A percentile compares a stretch with the other conserved stretches of the same genome.
Conservation (phyloP, 92 coral and sea anemone species). For the Plumapathes pennacea region DNA sequence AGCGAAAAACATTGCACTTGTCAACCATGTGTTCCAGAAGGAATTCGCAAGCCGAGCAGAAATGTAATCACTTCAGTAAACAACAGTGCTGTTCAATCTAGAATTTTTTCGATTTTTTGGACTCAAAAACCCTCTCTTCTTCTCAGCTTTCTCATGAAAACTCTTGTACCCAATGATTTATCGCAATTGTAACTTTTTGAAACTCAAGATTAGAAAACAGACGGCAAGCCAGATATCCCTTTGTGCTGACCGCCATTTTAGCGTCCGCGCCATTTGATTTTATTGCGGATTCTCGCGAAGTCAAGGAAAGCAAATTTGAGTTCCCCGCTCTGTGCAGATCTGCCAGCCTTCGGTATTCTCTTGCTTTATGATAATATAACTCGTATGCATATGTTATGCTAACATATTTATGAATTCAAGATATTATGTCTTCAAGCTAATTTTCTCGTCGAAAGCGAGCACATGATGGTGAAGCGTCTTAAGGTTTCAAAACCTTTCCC, state of each 20-base stretch:
- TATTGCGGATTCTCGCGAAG: not conserved
- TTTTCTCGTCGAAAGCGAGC: conserved; percentile 24
- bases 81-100: too few species aligned
- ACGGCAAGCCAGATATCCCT: conserved; percentile 13
- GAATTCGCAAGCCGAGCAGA: too few species aligned
- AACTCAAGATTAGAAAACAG: not conserved
- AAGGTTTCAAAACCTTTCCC: too few species aligned
- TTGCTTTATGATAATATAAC: conserved; percentile 82
- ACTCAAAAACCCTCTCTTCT: too few species aligned
- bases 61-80: too few species aligned
- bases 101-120: too few species aligned
- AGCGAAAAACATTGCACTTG: too few species aligned
- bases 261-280: not conserved
- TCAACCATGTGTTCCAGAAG: too few species aligned
- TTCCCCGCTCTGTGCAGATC: too few species aligned
- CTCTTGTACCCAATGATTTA: too few species aligned
- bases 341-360: conserved; percentile 25
- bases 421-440: conserved; percentile 64
- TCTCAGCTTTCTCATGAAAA: too few species aligned
- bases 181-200: conserved; percentile 15
- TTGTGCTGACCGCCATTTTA: conserved; percentile 41
- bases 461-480: not conserved
- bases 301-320: not conserved
- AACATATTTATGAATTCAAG: conserved; percentile 78
- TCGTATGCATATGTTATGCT: conserved; percentile 65